Evolutionary conservation across 2,888 invertebrate species (phyloP).

Genomic region (Neuroscelio doddi): DNA sequence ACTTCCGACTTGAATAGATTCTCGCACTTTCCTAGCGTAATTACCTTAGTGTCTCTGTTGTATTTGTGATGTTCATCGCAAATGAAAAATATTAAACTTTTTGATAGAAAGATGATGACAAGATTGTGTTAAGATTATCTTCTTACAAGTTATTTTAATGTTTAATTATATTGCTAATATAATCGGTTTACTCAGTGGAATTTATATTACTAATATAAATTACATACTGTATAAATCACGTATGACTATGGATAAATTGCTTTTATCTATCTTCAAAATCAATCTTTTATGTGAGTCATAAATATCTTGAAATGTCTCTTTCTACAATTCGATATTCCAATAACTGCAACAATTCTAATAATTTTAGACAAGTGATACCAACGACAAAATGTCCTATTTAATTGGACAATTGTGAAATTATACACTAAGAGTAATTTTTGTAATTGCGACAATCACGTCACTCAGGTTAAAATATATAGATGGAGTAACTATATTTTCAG

Average conservation of each 20-base stretch:
- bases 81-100: constrained; percentile 43
- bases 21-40: constrained; percentile 35
- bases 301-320: too few relatives aligned
- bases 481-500: too few relatives aligned
- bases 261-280: too few relatives aligned
- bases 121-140: not conserved
- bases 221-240: too few relatives aligned
- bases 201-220: too few relatives aligned
- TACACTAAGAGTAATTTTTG: too few relatives aligned
- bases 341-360: constrained; percentile 34
- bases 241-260: too few relatives aligned
- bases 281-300: too few relatives aligned
- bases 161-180: not conserved
- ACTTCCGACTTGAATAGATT: constrained; percentile 48
- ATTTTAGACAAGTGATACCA: constrained; percentile 38
- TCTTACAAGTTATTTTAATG: not conserved
- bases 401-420: too few relatives aligned
- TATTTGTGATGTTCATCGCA: not conserved
- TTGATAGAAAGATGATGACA: constrained; percentile 50
- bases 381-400: constrained; percentile 38
- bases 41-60: constrained; percentile 39
- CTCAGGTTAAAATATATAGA: too few relatives aligned
- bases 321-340: constrained; percentile 35
- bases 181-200: not conserved
- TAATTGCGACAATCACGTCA: too few relatives aligned